Base-by-base conservation (phyloP, 2,888 invertebrate species). In the Acleris sparsana region DNA sequence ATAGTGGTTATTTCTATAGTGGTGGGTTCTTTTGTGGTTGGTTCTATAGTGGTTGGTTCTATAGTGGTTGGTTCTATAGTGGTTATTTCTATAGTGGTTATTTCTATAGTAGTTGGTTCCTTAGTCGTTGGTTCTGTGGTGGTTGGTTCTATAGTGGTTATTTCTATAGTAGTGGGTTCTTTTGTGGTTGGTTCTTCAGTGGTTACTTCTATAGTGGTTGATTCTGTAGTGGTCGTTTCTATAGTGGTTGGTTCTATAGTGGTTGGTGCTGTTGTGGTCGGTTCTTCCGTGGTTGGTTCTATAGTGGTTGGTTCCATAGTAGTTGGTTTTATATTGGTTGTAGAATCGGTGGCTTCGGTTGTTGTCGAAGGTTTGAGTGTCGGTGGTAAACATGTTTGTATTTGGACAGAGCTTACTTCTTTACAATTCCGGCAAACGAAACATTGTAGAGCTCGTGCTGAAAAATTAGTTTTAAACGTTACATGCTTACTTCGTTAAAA, bases 361-460 rank as follows among this genome's bases (percentile, higher is more conserved):
- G 65, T 53, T 2, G 52, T 51, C 3, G 63, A 1, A 1, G 59
- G 59, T 3, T 2, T 51, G 4, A 44, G 5, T 9, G 16, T 46
- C 33, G 62, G 65, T 20, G 65, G 65, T 46, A 55, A 25, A 18
- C 68, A 69, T 13, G 62, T 66, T 55, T 66, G 59, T 7, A 69
- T 66, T 5, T 69, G 16, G 9, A 39, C 56, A 4, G 49, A 43
- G 9, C 44, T 66, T 11, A 69, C 68, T 25, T 69, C 66, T 18
- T 51, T 44, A 25, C 68, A 69, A 58, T 66, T 62, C n/a, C 53
- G 29, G 7, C 68, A 69, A 3, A 66, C 66, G 13, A 62, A 69
- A 39, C 68, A 69, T 56, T 69, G 62, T 13, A 69, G 46, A 16
- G 62, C 68, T 11, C 29, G n/a, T 5, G 66, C 68, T 69, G 62